phyloP scores from a whole-genome alignment of 2,113 vertebrate genomes.

The Hyperoodon ampullatus region DNA sequence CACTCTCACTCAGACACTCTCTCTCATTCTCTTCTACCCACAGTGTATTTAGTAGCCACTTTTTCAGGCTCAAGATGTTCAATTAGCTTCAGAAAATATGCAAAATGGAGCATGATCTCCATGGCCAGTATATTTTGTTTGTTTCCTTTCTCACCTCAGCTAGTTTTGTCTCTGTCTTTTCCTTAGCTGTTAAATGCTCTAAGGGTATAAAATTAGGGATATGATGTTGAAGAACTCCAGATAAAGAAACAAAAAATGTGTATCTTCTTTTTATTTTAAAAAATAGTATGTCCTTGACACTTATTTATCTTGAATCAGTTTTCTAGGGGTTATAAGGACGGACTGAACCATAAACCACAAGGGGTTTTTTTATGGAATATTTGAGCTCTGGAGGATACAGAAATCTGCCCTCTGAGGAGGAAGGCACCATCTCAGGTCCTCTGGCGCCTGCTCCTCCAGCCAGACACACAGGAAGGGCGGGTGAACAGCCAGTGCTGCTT shows the following conservation, averaged over 20 bases:
- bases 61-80: background rate
- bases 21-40: background rate
- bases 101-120: background rate
- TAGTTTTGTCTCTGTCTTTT: background rate
- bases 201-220: background rate
- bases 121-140: background rate
- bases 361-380: background rate
- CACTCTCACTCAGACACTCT: background rate
- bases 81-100: background rate
- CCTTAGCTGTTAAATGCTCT: background rate
- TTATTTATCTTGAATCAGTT: background rate
- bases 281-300: background rate
- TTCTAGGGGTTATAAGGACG: background rate
- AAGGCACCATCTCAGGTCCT: background rate
- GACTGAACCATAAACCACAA: background rate
- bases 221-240: background rate
- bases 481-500: rapidly evolving
- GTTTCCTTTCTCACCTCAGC: background rate
- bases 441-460: background rate
- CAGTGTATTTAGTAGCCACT: background rate
- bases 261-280: background rate
- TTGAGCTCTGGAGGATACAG: background rate
- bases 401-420: background rate
- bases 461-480: rapidly evolving
- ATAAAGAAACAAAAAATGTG: background rate